Conservation (phyloP, 2,113 vertebrate species). For the Amia ocellicauda region DNA sequence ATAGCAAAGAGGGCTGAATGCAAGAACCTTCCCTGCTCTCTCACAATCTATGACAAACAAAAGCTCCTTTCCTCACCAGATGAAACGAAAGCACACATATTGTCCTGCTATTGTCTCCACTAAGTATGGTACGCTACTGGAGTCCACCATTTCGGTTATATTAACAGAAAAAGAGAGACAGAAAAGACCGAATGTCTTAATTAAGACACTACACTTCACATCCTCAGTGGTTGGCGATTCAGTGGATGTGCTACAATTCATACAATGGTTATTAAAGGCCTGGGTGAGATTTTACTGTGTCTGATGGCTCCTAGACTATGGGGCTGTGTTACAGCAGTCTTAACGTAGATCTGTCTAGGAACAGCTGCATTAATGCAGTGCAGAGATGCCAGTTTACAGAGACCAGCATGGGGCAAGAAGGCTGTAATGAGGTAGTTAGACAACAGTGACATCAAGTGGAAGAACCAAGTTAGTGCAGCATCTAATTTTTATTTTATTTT, state of each 20-base stretch:
- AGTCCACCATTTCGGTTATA: background rate
- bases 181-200: conserved; percentile 39
- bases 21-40: too few relatives aligned
- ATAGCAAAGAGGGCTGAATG: too few relatives aligned
- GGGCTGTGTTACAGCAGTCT: conserved; percentile 44
- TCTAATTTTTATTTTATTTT: too few relatives aligned
- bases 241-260: conserved; percentile 29
- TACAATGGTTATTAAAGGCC: conserved; percentile 25
- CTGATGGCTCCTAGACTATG: conserved; percentile 42
- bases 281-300: conserved; percentile 44
- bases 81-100: too few relatives aligned
- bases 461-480: background rate
- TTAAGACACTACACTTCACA: conserved; percentile 32
- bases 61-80: too few relatives aligned
- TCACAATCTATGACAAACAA: too few relatives aligned
- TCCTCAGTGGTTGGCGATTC: conserved; percentile 35
- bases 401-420: background rate
- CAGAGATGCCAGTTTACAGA: conserved; percentile 10
- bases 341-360: conserved; percentile 29
- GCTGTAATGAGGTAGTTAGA: background rate
- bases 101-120: too few relatives aligned
- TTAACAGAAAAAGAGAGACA: conserved; percentile 39
- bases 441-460: conserved; percentile 60
- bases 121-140: too few relatives aligned
- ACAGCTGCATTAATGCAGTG: conserved; percentile 40